Evolutionary conservation across 2,888 invertebrate genomes (phyloP).

Genomic region (Tipula lateralis): DNA sequence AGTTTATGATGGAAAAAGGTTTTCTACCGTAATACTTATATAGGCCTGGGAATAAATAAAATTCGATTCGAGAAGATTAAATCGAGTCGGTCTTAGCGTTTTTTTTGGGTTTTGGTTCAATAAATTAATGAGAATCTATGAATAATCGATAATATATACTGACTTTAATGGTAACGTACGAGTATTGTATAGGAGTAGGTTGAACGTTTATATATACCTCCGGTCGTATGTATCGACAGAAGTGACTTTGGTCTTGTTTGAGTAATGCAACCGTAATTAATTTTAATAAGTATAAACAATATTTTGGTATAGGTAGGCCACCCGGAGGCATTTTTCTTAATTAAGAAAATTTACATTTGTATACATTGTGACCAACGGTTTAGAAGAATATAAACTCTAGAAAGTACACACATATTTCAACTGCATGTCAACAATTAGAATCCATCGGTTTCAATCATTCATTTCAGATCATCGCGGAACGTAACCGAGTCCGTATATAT

Average conservation of each 20-base stretch:
- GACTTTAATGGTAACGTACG: not conserved
- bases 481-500: no score
- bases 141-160: not conserved
- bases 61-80: not conserved
- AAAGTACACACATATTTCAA: no score
- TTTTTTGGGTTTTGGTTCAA: not conserved
- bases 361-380: no score
- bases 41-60: slow-evolving; percentile 1
- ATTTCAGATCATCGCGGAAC: no score
- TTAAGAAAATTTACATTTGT: no score
- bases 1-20: not conserved
- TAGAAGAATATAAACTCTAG: no score
- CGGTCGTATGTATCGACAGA: no score
- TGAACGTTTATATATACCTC: no score
- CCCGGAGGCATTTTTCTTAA: no score
- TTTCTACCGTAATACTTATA: not conserved
- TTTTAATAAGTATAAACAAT: not conserved
- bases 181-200: not conserved
- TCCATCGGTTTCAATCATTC: no score
- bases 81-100: not conserved
- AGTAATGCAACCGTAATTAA: not conserved
- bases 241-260: not conserved
- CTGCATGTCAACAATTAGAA: no score
- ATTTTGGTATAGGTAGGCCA: not conserved
- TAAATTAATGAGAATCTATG: not conserved